Percentiles rank a stretch among this genome's conserved stretches.
phyloP scores from a whole-genome alignment of 2,797 vertebrate species.

The Gallinago nigripennis region DNA sequence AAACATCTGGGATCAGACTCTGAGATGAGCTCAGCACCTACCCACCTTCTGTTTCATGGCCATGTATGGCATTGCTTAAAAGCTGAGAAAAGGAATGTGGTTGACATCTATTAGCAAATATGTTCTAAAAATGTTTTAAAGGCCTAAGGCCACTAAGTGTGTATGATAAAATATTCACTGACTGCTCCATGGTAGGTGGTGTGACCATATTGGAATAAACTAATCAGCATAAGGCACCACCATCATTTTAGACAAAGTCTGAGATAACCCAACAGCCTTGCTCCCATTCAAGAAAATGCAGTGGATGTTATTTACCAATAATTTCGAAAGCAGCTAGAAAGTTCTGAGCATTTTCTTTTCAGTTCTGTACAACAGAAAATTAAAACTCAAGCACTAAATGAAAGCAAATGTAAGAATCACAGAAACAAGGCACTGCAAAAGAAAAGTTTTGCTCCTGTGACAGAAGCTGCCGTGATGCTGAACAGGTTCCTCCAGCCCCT shows the following conservation, averaged over 20 bases:
- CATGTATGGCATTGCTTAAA: neutral
- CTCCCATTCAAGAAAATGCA: neutral
- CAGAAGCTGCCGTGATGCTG: neutral
- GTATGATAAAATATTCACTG: slow-evolving; percentile 1
- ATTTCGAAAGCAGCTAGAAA: neutral
- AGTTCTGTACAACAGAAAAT: neutral
- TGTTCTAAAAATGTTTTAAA: neutral
- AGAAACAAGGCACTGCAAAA: neutral
- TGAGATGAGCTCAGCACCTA: neutral
- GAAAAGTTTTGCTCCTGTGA: neutral
- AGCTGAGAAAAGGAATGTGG: neutral
- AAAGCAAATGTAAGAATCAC: neutral
- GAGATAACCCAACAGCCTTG: neutral
- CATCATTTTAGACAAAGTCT: neutral
- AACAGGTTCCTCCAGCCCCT: neutral
- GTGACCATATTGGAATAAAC: neutral
- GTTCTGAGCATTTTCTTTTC: neutral
- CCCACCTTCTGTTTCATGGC: neutral
- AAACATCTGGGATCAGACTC: neutral
- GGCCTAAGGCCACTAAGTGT: neutral
- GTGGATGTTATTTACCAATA: neutral
- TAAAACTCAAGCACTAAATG: neutral
- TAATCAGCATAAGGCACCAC: neutral
- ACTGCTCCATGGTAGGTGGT: neutral
- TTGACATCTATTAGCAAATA: neutral